Percentiles rank a stretch among this genome's conserved stretches.
phyloP scores from a whole-genome alignment of 1,140 invertebrate genomes.

The Brachionus plicatilis region DNA sequence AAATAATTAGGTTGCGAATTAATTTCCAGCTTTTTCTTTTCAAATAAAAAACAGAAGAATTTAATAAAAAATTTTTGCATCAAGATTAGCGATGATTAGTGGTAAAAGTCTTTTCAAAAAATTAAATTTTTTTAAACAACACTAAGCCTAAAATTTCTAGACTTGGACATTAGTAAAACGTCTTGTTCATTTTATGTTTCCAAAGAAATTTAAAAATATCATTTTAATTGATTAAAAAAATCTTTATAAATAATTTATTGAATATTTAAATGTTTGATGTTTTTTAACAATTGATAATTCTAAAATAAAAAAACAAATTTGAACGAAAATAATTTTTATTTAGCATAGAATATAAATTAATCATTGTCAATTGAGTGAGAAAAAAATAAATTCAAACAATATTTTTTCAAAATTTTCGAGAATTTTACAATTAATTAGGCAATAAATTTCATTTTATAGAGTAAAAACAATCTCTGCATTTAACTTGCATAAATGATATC shows the following conservation, averaged over 20 bases:
- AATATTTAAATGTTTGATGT: not conserved
- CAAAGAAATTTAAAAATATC: too few species aligned
- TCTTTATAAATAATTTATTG: not conserved
- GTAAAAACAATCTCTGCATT: not conserved
- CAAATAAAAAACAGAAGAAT: too few species aligned
- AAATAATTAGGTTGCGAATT: too few species aligned
- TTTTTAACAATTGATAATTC: not conserved
- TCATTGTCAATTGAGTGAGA: not conserved
- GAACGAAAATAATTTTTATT: not conserved
- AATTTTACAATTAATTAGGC: not conserved
- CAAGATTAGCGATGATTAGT: too few species aligned
- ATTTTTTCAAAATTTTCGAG: not conserved
- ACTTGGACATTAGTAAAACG: too few species aligned
- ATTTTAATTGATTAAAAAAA: not conserved
- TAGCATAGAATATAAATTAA: constrained; percentile 2
- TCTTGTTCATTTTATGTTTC: too few species aligned
- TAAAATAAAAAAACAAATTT: not conserved
- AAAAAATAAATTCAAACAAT: not conserved
- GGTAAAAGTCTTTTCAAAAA: too few species aligned
- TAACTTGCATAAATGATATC: constrained; percentile 45
- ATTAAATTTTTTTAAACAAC: too few species aligned
- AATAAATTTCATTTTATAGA: not conserved
- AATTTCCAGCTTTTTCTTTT: too few species aligned
- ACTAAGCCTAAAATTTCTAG: too few species aligned
- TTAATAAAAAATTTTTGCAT: too few species aligned